Conservation (phyloP, 2,888 invertebrate species). For the Homarus gammarus region DNA sequence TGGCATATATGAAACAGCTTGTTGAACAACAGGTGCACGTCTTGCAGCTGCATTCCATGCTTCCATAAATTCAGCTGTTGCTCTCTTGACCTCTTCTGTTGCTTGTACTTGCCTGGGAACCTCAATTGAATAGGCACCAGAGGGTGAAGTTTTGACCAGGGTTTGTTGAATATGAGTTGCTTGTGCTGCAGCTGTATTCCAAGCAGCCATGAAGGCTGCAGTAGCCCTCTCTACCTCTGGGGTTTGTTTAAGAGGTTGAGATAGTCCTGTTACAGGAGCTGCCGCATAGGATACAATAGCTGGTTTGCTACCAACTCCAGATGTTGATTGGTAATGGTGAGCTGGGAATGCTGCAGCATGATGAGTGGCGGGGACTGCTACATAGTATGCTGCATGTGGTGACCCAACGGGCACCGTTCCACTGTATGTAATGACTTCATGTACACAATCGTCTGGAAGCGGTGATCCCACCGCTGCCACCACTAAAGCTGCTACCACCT, state of each 20-base stretch:
- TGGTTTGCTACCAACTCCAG: not conserved
- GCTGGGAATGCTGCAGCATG: conserved; percentile 6
- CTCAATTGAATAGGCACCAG: too few relatives aligned
- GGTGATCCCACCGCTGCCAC: conserved; percentile 56
- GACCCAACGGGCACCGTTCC: conserved; percentile 11
- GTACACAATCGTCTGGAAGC: conserved; percentile 41
- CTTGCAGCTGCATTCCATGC: conserved; percentile 60
- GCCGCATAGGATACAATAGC: conserved; percentile 4
- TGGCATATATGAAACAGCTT: conserved; percentile 31
- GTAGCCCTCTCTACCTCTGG: conserved; percentile 38
- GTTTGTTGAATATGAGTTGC: not conserved
- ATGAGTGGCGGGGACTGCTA: not conserved
- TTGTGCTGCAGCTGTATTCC: conserved; percentile 55
- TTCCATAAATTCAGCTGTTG: conserved; percentile 53
- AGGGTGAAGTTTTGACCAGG: not conserved
- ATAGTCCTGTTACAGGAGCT: conserved; percentile 7
- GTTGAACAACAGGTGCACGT: conserved; percentile 52
- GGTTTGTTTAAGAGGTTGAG: conserved; percentile 48
- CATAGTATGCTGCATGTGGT: not conserved
- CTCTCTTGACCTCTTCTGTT: conserved; percentile 39
- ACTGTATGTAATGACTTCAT: not conserved
- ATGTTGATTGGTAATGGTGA: conserved; percentile 22
- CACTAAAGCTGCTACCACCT: conserved; percentile 63
- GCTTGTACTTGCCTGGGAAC: conserved; percentile 23
- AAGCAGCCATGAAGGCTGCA: conserved; percentile 52